Evolutionary conservation across 2,797 vertebrate genomes (phyloP).

Genomic region (Schizothorax lantsangensis): DNA sequence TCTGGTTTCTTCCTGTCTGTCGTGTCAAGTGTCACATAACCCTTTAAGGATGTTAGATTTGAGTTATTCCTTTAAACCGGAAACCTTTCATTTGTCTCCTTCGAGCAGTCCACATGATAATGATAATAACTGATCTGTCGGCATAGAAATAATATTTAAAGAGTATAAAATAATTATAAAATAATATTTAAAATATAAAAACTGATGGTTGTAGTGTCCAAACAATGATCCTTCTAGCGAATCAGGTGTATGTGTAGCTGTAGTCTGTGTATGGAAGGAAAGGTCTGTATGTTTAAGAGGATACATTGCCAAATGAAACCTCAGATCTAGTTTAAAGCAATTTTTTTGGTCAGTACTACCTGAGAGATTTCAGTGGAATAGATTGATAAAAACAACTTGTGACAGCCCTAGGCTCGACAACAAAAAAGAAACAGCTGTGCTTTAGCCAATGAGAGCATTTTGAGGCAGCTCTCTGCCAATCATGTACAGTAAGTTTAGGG

Average conservation of each 20-base stretch:
- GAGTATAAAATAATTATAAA: no score
- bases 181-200: no score
- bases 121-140: not conserved
- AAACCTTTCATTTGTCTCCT: not conserved
- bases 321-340: not conserved
- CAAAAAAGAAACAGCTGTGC: not conserved
- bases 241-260: not conserved
- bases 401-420: no score
- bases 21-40: constrained; percentile 17
- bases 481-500: not conserved
- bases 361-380: not conserved
- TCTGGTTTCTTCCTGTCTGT: constrained; percentile 35
- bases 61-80: not conserved
- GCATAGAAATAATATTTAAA: not conserved
- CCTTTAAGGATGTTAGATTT: not conserved
- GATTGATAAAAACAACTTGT: not conserved
- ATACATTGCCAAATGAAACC: not conserved
- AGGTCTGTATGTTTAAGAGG: not conserved
- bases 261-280: not conserved
- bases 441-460: not conserved
- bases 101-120: not conserved
- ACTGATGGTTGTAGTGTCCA: constrained; percentile 20
- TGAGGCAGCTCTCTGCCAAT: not conserved
- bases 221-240: not conserved
- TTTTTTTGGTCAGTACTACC: not conserved